Evolutionary conservation across 2,113 vertebrate species (phyloP), one percentile per base, ranked within the genome.

Genomic region (Pygoscelis antarcticus): DNA sequence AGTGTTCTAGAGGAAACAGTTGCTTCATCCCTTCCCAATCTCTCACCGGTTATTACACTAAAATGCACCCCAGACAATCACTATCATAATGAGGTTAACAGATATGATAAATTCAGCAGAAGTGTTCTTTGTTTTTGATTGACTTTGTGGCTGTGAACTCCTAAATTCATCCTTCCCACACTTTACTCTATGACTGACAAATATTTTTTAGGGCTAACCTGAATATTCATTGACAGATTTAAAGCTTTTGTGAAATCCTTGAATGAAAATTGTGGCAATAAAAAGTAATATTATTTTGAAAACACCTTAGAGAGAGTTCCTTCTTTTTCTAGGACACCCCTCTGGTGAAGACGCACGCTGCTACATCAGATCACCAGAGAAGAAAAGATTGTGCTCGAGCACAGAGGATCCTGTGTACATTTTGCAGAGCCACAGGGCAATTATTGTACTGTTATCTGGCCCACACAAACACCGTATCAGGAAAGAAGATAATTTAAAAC

Each of bases 51-150:
- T 96, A 97, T 96, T 96, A 97, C 85, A 89, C 64, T 97, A 84
- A 96, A 97, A 95, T 93, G 83, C 92, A 96, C 94, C 94, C 92
- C 83, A 97, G 96, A 97, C 94, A 95, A 96, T 89, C 95, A 87
- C 97, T 94, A 97, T 87, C 90, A 91, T 96, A 97, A 97, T 96
- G 97, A 97, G 92, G 95, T 95, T 97, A 97, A 97, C 72, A 3
- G 80, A 95, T 93, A 97, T 68, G 95, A 97, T 95, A 96, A 94
- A 97, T 94, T 97, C 97, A 95, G 86, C 86, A 95, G 86, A 83
- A 97, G 30, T 0, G 1, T 83, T 96, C 87, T 90, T 92, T 90
- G 83, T 8, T 97, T 96, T 90, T 95, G 95, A 97, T 86, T 95
- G 88, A 95, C 83, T 97, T 95, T 87, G 83, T 81, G 76, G 76